Percentiles rank a stretch among this genome's conserved stretches.
phyloP scores from a whole-genome alignment of 2,797 vertebrate species.

The Anas flavirostris region DNA sequence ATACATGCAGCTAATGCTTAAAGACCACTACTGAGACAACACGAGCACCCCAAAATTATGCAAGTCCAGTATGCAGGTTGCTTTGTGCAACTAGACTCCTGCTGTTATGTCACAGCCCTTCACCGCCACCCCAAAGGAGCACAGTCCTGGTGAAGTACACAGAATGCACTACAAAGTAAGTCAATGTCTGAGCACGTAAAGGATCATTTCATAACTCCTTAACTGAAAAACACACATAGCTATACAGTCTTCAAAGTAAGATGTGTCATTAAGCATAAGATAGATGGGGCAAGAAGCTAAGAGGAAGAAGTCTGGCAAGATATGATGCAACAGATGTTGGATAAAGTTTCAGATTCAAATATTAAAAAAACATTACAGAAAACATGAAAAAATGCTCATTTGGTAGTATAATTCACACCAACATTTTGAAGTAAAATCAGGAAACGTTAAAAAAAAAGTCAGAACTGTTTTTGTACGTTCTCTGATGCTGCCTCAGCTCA shows the following conservation, averaged over 20 bases:
- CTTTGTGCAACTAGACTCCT: not conserved
- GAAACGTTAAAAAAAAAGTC: not conserved
- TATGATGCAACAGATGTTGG: not conserved
- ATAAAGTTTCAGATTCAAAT: not conserved
- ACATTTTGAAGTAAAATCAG: not conserved
- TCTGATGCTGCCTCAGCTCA: not conserved
- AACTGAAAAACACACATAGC: accelerated
- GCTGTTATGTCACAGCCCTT: accelerated
- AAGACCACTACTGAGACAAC: not conserved
- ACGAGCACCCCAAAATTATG: not conserved
- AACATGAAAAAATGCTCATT: not conserved
- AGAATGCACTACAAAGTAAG: accelerated
- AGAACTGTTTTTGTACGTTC: not conserved
- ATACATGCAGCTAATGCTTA: accelerated
- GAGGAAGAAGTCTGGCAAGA: not conserved
- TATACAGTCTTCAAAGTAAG: not conserved
- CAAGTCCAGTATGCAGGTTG: not conserved
- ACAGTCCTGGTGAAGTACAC: accelerated
- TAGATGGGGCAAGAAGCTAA: accelerated
- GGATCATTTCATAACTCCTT: not conserved
- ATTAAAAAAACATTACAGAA: not conserved
- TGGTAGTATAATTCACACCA: not conserved
- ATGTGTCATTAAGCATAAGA: accelerated
- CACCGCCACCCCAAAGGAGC: too few species aligned
- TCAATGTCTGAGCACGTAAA: not conserved